A percentile compares a stretch with the other conserved stretches of the same genome.
Conservation (phyloP, 2,797 vertebrate genomes). For the Spinus pinus region DNA sequence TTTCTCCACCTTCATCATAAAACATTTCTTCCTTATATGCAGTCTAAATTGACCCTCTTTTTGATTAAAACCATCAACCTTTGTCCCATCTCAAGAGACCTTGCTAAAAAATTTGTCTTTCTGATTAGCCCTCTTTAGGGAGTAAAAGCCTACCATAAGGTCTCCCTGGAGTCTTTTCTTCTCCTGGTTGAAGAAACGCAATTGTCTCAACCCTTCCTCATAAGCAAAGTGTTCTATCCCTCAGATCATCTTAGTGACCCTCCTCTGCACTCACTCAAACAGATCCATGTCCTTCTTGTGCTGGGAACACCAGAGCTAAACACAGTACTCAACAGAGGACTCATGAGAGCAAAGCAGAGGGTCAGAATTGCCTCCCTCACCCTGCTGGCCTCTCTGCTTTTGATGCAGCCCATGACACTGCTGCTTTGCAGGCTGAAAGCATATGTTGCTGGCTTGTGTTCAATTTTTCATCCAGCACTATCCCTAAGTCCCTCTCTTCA, state of each 20-base stretch:
- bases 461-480: not conserved
- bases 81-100: not conserved
- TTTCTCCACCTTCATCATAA: not conserved
- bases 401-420: not conserved
- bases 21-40: not conserved
- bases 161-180: not conserved
- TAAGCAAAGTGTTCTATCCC: not conserved
- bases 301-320: not conserved
- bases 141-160: not conserved
- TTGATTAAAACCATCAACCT: not conserved
- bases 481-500: not conserved
- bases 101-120: not conserved
- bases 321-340: not conserved
- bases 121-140: not conserved
- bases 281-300: accelerated
- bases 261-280: not conserved
- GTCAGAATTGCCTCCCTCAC: not conserved
- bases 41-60: not conserved
- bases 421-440: not conserved
- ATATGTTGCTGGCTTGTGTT: not conserved
- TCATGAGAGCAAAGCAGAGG: not conserved
- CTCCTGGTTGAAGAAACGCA: not conserved
- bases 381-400: not conserved
- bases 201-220: not conserved
- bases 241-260: not conserved